These are phyloP conservation scores for Agriopis leucophaearia DNA, from an alignment of 2,888 invertebrate species.

Conservation along the genomic window DNA sequence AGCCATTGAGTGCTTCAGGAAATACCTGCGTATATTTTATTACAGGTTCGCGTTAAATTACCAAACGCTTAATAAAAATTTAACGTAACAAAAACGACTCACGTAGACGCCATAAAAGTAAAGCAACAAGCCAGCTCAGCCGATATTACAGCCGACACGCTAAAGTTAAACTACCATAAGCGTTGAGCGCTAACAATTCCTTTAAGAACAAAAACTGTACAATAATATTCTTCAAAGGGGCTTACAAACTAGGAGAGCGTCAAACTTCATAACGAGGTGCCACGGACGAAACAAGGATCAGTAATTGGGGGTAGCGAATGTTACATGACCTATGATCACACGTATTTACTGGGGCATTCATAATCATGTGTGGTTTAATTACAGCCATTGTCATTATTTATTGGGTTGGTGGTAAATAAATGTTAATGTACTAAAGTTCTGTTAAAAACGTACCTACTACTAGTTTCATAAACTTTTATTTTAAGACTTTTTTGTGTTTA, in stretches of 20 bases:
- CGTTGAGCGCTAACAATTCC: constrained; percentile 30
- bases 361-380: no score
- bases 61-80: constrained; percentile 2
- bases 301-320: not conserved
- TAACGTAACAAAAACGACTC: constrained; percentile 13
- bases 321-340: not conserved
- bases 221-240: constrained; percentile 72
- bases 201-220: constrained; percentile 55
- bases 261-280: constrained; percentile 74
- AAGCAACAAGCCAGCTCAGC: constrained; percentile 21
- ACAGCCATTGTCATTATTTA: no score
- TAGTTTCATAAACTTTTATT: no score
- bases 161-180: constrained; percentile 46
- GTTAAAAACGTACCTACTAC: no score
- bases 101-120: constrained; percentile 21
- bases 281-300: constrained; percentile 20
- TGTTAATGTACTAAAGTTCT: no score
- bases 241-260: constrained; percentile 65
- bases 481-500: no score
- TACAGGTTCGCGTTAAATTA: not conserved
- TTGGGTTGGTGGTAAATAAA: no score
- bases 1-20: not conserved
- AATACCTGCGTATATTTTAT: not conserved
- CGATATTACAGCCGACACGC: constrained; percentile 33
- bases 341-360: not conserved